phyloP scores from a whole-genome alignment of 2,797 vertebrate species.

The Discoglossus pictus region DNA sequence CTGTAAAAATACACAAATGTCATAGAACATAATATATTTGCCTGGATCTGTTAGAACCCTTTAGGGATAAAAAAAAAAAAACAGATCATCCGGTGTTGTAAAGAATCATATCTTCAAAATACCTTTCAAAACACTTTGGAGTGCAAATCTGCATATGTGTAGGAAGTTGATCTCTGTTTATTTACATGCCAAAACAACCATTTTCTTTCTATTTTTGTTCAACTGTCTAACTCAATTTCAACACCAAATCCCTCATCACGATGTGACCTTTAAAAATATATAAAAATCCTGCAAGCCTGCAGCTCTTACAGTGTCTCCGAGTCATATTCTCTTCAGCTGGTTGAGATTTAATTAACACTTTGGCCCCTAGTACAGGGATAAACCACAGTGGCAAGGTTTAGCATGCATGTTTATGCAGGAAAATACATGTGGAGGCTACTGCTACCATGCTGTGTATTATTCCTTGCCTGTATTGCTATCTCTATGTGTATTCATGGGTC shows the following conservation, averaged over 20 bases:
- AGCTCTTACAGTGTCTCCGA: slow-evolving; percentile 7
- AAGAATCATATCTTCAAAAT: too few species aligned
- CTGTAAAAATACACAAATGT: too few species aligned
- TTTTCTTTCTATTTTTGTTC: slow-evolving; percentile 12
- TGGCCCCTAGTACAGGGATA: slow-evolving; percentile 34
- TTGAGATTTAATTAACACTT: slow-evolving; percentile 47
- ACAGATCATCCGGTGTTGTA: too few species aligned
- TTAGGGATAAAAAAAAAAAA: too few species aligned
- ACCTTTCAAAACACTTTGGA: too few species aligned
- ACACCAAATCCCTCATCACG: slow-evolving; percentile 47
- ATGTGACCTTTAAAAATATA: slow-evolving; percentile 48
- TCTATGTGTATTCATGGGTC: slow-evolving; percentile 3
- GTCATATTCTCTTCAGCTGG: slow-evolving; percentile 30
- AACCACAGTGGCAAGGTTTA: slow-evolving; percentile 15
- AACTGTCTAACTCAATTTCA: slow-evolving; percentile 40
- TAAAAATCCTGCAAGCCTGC: slow-evolving; percentile 41
- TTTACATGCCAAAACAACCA: slow-evolving; percentile 12
- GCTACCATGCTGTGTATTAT: slow-evolving; percentile 21
- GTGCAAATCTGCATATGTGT: too few species aligned
- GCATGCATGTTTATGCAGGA: slow-evolving; percentile 30
- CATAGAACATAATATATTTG: too few species aligned
- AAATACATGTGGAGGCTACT: slow-evolving; percentile 20
- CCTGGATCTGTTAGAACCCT: too few species aligned
- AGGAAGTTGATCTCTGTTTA: too few species aligned
- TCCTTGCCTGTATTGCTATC: slow-evolving; percentile 4